Conservation (phyloP, 2,797 vertebrate species). For the Cichlasoma orientale region DNA sequence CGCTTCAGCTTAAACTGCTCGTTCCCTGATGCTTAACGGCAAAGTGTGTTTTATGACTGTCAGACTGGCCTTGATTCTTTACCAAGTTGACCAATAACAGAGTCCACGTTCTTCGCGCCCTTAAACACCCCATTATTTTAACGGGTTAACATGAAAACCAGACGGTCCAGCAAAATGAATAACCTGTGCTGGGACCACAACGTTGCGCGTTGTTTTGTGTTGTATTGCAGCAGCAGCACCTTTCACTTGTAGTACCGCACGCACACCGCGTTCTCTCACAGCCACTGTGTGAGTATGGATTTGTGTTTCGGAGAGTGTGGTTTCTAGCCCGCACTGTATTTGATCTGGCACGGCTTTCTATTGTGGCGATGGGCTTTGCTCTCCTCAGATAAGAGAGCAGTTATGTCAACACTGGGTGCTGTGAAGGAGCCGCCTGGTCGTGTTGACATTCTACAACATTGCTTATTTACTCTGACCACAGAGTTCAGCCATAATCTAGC, state of each 20-base stretch:
- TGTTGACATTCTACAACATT: constrained; percentile 78
- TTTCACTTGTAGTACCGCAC: constrained; percentile 20
- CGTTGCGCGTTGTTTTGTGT: constrained; percentile 10
- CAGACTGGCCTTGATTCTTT: constrained; percentile 17
- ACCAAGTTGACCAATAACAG: constrained; percentile 3
- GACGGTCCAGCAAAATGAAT: constrained; percentile 5
- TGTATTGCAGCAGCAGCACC: constrained; percentile 2
- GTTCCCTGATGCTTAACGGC: constrained; percentile 19
- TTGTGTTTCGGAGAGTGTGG: constrained; percentile 29
- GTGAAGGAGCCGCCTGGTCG: constrained; percentile 72
- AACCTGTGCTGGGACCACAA: not conserved
- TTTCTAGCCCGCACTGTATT: constrained; percentile 73
- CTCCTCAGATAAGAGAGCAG: constrained; percentile 78
- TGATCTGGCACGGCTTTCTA: constrained; percentile 73
- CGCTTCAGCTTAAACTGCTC: constrained; percentile 34
- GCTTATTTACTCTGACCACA: constrained; percentile 78
- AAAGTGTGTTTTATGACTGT: constrained; percentile 18
- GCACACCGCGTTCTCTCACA: constrained; percentile 46
- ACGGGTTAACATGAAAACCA: constrained; percentile 40
- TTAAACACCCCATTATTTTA: constrained; percentile 51
- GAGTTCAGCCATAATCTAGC: constrained; percentile 63
- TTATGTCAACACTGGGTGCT: constrained; percentile 80
- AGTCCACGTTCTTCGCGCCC: constrained; percentile 39
- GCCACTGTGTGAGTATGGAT: constrained; percentile 11
- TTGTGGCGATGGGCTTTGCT: constrained; percentile 70